Conservation (phyloP, 2,797 vertebrate genomes). For the Mionectes olivaceus region DNA sequence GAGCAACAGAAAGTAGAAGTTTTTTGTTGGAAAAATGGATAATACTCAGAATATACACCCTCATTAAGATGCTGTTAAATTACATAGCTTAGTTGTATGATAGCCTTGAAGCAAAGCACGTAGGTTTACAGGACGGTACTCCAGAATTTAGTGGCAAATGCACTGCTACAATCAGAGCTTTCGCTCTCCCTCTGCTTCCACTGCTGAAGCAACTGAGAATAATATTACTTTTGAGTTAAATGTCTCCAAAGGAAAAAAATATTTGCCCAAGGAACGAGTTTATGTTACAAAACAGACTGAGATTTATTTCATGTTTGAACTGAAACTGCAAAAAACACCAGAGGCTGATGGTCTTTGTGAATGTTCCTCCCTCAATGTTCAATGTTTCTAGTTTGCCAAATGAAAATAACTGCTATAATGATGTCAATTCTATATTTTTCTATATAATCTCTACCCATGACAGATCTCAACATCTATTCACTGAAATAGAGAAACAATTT, state of each 20-base stretch:
- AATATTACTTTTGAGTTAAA: not conserved
- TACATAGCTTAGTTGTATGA: constrained; percentile 16
- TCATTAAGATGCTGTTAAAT: constrained; percentile 4
- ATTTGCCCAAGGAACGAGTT: not conserved
- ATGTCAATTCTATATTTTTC: not conserved
- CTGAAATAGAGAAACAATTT: not conserved
- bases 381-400: not conserved
- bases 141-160: not conserved
- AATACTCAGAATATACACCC: not conserved
- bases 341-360: not conserved
- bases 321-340: not conserved
- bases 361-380: not conserved
- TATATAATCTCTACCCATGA: not conserved
- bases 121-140: constrained; percentile 24
- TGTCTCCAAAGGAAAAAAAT: not conserved
- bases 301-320: not conserved
- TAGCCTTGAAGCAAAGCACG: constrained; percentile 6
- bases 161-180: not conserved
- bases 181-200: not conserved
- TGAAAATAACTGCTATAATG: not conserved
- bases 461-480: not conserved
- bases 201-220: not conserved
- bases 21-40: not conserved
- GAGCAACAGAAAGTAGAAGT: not conserved
- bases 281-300: not conserved